Evolutionary conservation across 2,888 invertebrate species (phyloP).

Genomic region (Agrilus cyanescens): DNA sequence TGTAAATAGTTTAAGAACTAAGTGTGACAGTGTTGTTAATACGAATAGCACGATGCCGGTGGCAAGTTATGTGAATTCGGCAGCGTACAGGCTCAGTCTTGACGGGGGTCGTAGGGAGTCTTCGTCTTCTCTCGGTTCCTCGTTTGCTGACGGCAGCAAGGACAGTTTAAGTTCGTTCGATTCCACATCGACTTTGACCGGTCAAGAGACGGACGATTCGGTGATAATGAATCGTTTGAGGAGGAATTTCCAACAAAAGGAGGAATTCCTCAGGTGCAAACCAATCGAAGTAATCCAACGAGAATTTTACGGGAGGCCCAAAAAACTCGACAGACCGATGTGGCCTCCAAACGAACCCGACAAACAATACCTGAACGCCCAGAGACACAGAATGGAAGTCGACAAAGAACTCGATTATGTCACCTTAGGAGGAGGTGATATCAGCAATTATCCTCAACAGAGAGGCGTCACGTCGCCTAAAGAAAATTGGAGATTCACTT

Average conservation of each 20-base stretch:
- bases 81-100: constrained; percentile 36
- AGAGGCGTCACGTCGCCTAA: constrained; percentile 21
- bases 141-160: constrained; percentile 50
- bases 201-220: constrained; percentile 58
- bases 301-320: constrained; percentile 70
- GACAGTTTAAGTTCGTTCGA: constrained; percentile 58
- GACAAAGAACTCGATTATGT: constrained; percentile 32
- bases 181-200: constrained; percentile 54
- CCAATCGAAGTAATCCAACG: constrained; percentile 45
- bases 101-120: constrained; percentile 45
- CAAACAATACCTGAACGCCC: constrained; percentile 35
- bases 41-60: constrained; percentile 10
- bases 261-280: constrained; percentile 69
- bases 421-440: constrained; percentile 10
- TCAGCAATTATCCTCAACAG: constrained; percentile 17
- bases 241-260: constrained; percentile 80
- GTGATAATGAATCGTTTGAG: constrained; percentile 60
- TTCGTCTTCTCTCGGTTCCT: constrained; percentile 48
- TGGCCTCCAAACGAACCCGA: constrained; percentile 22
- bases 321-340: constrained; percentile 52
- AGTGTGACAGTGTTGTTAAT: constrained; percentile 8
- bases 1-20: constrained; percentile 16
- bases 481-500: constrained; percentile 11
- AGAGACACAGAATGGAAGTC: constrained; percentile 36
- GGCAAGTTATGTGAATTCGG: constrained; percentile 23